Evolutionary conservation across 2,113 vertebrate genomes (phyloP).

Genomic region (Hemiprocne comata): DNA sequence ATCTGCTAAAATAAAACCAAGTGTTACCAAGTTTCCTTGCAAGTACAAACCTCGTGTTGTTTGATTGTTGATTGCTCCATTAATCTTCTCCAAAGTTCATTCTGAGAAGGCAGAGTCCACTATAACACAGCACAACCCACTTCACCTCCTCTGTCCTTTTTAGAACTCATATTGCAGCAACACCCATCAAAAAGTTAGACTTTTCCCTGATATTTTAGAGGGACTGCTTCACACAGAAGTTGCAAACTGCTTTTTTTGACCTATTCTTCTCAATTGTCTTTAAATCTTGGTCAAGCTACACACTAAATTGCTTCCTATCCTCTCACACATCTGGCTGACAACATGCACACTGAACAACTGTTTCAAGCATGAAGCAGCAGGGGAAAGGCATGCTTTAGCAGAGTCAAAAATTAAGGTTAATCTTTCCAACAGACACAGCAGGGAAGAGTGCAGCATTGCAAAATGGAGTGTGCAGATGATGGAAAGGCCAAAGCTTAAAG

Average conservation of each 20-base stretch:
- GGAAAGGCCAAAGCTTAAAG: slow-evolving; percentile 78
- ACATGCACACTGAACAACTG: neutral
- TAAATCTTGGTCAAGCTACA: slow-evolving; percentile 51
- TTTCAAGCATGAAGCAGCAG: slow-evolving; percentile 65
- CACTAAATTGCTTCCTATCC: slow-evolving; percentile 19
- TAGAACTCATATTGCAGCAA: neutral
- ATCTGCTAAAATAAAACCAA: neutral
- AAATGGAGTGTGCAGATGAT: slow-evolving; percentile 71
- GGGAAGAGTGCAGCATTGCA: slow-evolving; percentile 69
- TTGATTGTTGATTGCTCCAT: neutral
- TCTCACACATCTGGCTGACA: slow-evolving; percentile 13
- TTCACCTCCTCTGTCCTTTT: neutral
- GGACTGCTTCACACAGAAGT: neutral
- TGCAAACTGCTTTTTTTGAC: neutral
- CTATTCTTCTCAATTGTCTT: slow-evolving; percentile 29
- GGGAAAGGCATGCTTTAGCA: slow-evolving; percentile 72
- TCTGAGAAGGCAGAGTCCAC: neutral
- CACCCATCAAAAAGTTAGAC: neutral
- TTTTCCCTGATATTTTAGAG: neutral
- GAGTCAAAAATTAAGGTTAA: slow-evolving; percentile 17
- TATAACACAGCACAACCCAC: neutral
- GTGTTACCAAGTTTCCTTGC: fast-evolving
- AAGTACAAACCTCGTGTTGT: neutral
- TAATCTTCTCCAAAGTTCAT: neutral
- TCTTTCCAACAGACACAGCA: slow-evolving; percentile 50